Base-by-base conservation (phyloP, 2,797 vertebrate species). In the Coranthus polyacanthus region DNA sequence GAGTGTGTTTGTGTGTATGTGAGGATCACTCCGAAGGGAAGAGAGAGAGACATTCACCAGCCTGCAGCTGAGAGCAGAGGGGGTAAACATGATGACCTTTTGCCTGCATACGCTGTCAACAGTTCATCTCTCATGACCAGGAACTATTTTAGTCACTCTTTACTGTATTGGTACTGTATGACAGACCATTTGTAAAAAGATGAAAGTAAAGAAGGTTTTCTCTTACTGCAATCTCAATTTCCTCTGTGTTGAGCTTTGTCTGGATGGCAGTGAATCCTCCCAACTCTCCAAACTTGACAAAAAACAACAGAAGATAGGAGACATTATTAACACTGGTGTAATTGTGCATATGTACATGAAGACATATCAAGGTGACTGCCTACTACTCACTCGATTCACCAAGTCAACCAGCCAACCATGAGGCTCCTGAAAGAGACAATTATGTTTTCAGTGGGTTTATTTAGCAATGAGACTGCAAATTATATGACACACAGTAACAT, bases 351-450 rank as follows among this genome's bases (percentile, higher is more conserved):
- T 32, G 7, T 24, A 39, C 32, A 49, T 11, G 26, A 16, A 46
- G 5, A 21, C 0, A 53, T 44, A 16, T 43, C 3, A 16, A 22
- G 34, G 20, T 20, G 16, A 60, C 9, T 5, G 24, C 22, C 39
- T 2, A 18, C 34, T 55, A 89, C 94, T 90, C 92, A 99, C 98
- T 93, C 96, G 95, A 91, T 99, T 99, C 68, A 99, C 97, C 72
- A 99, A 92, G 88, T 99, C 98, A 72, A 99, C 97, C 79, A 99
- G 93, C 98, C 98, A 99, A 29, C 98, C 98, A n/a, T 99, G 97
- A 83, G 98, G 98, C 82, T 99, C 98, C 98, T 97, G 82, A 88
- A 85, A 91, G 59, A 91, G 15, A 85, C 10, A 54, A 39, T 10
- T 16, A 51, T 39, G 46, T 39, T 65, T 37, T 70, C 12, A 74